A percentile compares a stretch with the other conserved stretches of the same genome.
phyloP scores from a whole-genome alignment of 1,140 invertebrate species.

The Brachionus manjavacas region DNA sequence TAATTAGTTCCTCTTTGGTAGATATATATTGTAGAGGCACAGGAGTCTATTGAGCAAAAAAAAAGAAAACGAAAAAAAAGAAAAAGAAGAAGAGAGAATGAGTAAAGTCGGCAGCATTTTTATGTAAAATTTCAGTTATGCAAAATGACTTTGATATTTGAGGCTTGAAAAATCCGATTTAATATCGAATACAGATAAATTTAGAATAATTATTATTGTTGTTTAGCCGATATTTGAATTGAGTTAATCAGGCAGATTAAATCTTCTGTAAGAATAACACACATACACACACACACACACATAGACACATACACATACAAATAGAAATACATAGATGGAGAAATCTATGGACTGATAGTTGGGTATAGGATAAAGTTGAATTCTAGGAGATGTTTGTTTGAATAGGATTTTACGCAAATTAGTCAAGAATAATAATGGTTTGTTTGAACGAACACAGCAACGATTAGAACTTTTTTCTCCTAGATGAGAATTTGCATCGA shows the following conservation, averaged over 20 bases:
- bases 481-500: background rate
- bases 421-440: conserved; percentile 35
- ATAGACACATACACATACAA: background rate
- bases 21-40: background rate
- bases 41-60: background rate
- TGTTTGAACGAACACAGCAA: background rate
- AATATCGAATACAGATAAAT: conserved; percentile 27
- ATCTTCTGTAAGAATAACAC: conserved; percentile 31
- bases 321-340: background rate
- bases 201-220: conserved; percentile 11
- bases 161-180: conserved; percentile 30
- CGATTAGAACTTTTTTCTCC: background rate
- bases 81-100: background rate
- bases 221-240: conserved; percentile 35
- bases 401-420: conserved; percentile 33
- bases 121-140: conserved; percentile 18
- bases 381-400: background rate
- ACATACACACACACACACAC: background rate
- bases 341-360: background rate
- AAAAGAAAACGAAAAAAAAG: background rate
- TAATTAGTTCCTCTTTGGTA: conserved; percentile 38
- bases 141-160: conserved; percentile 37
- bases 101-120: background rate
- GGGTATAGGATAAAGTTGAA: background rate
- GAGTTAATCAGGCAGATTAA: conserved; percentile 39